Evolutionary conservation across 2,888 invertebrate genomes (phyloP).

Genomic region (Trimorus sp.): DNA sequence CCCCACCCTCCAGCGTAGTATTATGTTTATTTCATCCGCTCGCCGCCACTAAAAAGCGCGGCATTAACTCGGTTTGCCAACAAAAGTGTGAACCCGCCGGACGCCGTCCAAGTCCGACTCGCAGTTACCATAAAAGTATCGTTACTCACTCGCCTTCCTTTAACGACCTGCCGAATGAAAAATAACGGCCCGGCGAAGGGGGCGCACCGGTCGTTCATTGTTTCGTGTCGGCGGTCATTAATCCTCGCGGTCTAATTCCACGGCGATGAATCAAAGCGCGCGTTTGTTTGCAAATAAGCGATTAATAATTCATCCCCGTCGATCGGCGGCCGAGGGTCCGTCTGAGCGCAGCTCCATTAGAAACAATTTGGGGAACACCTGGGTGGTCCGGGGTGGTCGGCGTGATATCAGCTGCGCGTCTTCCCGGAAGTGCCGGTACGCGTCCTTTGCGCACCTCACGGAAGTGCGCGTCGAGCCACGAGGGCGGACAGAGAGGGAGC

Average conservation of each 20-base stretch:
- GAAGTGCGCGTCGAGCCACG: slow-evolving; percentile 29
- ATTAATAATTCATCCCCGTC: slow-evolving; percentile 54
- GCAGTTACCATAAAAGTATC: slow-evolving; percentile 47
- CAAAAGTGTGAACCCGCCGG: slow-evolving; percentile 27
- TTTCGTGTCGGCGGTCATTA: slow-evolving; percentile 63
- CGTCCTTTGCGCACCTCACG: slow-evolving; percentile 80
- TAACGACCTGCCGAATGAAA: slow-evolving; percentile 60
- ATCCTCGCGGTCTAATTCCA: slow-evolving; percentile 60
- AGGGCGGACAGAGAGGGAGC: slow-evolving; percentile 59
- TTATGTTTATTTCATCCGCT: slow-evolving; percentile 17
- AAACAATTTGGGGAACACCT: slow-evolving; percentile 71
- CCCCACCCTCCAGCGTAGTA: no score
- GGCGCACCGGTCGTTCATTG: slow-evolving; percentile 61
- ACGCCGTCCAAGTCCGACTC: slow-evolving; percentile 10
- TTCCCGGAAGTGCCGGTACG: slow-evolving; percentile 78
- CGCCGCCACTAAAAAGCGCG: slow-evolving; percentile 5
- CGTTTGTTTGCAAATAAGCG: slow-evolving; percentile 65
- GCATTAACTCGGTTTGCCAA: slow-evolving; percentile 18
- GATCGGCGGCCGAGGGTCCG: slow-evolving; percentile 26
- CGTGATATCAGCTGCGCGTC: slow-evolving; percentile 77
- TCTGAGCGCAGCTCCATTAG: slow-evolving; percentile 5
- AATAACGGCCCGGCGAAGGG: slow-evolving; percentile 58
- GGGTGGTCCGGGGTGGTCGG: slow-evolving; percentile 76
- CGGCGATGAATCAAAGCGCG: slow-evolving; percentile 54
- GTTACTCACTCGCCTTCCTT: slow-evolving; percentile 41